Evolutionary conservation across 1,140 invertebrate genomes (phyloP).

Genomic region (Scaptomyza hsui): DNA sequence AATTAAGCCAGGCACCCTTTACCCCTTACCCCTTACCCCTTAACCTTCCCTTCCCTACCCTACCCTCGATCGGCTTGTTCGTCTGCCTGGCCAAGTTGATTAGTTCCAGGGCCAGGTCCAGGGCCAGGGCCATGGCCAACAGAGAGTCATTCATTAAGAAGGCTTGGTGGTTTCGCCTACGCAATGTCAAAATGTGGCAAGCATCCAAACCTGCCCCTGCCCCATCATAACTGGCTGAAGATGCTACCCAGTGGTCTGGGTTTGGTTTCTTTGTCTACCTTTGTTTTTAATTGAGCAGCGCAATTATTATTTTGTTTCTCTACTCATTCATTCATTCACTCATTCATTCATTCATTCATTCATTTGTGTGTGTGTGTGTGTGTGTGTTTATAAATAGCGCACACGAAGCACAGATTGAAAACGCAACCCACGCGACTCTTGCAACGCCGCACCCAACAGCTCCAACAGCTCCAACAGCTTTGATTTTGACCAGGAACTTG

Average conservation of each 20-base stretch:
- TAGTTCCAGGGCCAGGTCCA: conserved; percentile 50
- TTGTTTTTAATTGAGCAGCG: conserved; percentile 75
- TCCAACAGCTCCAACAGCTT: conserved; percentile 1
- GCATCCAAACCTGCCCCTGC: conserved; percentile 7
- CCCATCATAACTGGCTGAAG: not conserved
- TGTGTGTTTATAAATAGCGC: conserved; percentile 72
- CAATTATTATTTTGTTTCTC: conserved; percentile 70
- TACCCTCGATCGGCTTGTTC: not conserved
- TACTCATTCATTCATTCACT: conserved; percentile 30
- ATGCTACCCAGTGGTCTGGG: conserved; percentile 18
- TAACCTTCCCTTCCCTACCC: not conserved
- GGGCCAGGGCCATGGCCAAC: conserved; percentile 22
- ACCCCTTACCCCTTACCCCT: not conserved
- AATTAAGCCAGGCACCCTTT: conserved; percentile 44
- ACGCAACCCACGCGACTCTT: conserved; percentile 62
- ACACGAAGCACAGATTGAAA: conserved; percentile 66
- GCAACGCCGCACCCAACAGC: conserved; percentile 37
- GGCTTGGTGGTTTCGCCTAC: conserved; percentile 60
- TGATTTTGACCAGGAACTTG: conserved; percentile 10
- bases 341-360: conserved; percentile 53
- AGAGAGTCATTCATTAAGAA: conserved; percentile 70
- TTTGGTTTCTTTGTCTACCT: conserved; percentile 29
- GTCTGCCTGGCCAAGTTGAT: conserved; percentile 42
- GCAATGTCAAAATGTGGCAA: conserved; percentile 58
- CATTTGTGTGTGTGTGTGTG: not conserved